phyloP scores from a whole-genome alignment of 2,888 invertebrate species.

The Autographa gamma region DNA sequence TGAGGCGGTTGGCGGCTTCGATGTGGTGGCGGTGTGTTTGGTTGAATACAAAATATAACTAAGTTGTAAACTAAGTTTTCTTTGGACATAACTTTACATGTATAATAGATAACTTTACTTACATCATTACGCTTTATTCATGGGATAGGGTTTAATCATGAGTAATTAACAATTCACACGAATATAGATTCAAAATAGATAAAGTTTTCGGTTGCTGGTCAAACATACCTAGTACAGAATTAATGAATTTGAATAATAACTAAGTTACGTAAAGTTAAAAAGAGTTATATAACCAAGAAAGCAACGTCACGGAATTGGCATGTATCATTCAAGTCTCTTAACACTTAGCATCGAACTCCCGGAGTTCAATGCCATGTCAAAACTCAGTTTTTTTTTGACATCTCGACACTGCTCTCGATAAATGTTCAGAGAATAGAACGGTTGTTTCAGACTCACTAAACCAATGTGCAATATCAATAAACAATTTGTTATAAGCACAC shows the following conservation, averaged over 20 bases:
- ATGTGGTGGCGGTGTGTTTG: constrained; percentile 28
- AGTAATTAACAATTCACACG: neutral
- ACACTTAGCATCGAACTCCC: neutral
- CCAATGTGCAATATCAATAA: neutral
- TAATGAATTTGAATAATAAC: too few species aligned
- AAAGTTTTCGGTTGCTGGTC: too few species aligned
- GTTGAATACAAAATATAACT: constrained; percentile 23
- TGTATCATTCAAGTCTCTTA: too few species aligned
- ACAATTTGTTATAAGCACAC: neutral
- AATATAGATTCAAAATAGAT: too few species aligned
- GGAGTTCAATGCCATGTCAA: neutral
- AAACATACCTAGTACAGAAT: too few species aligned
- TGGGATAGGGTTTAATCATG: neutral
- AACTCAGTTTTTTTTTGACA: neutral
- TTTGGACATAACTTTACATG: neutral
- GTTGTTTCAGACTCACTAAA: neutral
- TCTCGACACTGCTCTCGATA: neutral
- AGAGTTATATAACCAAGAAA: too few species aligned
- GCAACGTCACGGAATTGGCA: too few species aligned
- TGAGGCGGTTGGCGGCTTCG: constrained; percentile 29
- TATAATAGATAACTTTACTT: neutral
- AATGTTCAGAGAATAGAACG: neutral
- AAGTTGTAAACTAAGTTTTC: constrained; percentile 23
- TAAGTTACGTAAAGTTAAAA: too few species aligned
- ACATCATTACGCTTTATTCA: neutral